phyloP scores from a whole-genome alignment of 2,113 vertebrate genomes.

The Castor canadensis region DNA sequence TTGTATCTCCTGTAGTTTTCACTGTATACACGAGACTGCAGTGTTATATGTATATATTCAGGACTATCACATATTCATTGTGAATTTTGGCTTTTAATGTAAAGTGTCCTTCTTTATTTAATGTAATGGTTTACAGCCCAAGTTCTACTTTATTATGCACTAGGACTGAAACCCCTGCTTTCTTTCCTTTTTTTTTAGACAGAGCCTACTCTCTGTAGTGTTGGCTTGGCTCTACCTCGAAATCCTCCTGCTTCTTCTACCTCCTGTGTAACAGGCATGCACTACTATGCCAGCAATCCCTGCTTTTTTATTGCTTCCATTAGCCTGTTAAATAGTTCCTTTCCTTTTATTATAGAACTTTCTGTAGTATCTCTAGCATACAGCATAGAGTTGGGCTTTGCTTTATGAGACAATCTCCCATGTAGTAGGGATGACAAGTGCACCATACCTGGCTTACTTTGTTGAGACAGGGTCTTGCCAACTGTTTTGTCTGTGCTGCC shows the following conservation, averaged over 20 bases:
- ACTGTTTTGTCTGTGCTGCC: too few species aligned
- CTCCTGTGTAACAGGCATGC: too few species aligned
- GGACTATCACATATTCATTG: neutral
- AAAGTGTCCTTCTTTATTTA: neutral
- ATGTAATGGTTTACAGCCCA: neutral
- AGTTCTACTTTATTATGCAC: neutral
- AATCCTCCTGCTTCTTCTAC: too few species aligned
- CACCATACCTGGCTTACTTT: too few species aligned
- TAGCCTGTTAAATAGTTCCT: neutral
- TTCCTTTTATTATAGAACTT: neutral
- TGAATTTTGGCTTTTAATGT: neutral
- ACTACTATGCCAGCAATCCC: too few species aligned
- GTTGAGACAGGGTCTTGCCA: too few species aligned
- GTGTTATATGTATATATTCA: neutral
- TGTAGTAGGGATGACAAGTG: too few species aligned
- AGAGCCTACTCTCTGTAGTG: too few species aligned
- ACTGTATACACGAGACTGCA: neutral
- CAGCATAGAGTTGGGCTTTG: neutral
- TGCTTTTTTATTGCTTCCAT: neutral
- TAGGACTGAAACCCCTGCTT: neutral
- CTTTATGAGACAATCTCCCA: neutral
- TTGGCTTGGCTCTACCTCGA: too few species aligned
- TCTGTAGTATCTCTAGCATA: neutral
- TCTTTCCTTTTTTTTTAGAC: neutral
- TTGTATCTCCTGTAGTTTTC: neutral